Evolutionary conservation across 1,140 invertebrate species (phyloP), one percentile per base, ranked within the genome.

Genomic region (Thaumetopoea pityocampa): DNA sequence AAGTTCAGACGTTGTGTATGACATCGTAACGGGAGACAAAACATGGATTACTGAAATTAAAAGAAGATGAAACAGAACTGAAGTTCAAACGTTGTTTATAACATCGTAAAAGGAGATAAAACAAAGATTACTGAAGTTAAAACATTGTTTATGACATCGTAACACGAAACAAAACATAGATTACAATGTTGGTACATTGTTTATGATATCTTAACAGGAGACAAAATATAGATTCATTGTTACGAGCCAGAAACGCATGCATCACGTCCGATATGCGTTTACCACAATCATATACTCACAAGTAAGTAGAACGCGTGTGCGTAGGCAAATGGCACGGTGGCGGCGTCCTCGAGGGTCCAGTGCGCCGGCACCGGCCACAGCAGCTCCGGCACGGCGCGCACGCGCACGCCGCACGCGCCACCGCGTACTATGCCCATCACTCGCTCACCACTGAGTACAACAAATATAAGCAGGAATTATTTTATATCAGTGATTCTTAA

Each of bases 261-360:
- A 5, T 9, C 1, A 28, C n/a, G n/a, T n/a, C n/a, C n/a, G n/a
- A n/a, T n/a, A n/a, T n/a, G n/a, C n/a, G n/a, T n/a, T 12, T 28
- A 1, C 6, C 26, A 6, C 3, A n/a, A 7, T 15, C 0, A 1
- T n/a, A 10, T 19, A 59, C 53, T 58, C 5, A 66, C 53, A 4
- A 94, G 6, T 88, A 90, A 23, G 87, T 89, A 63, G 27, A 60
- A 50, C 1, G 57, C 61, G 0, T 46, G 43, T 2, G 42, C 40
- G 35, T 67, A 67, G 0, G 63, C 51, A n/a, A 67, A 23, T 4
- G 93, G 93, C 1, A 94, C 87, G 0, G 92, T 93, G 1, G 92
- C 90, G 5, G 93, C 93, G 11, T 94, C 90, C 53, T 91, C 89
- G 4, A 94, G 58, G 0, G 79, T 87, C 93, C 93, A 94, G n/a